A percentile compares a stretch with the other conserved stretches of the same genome.
Conservation (phyloP, 2,888 invertebrate genomes). For the Hermaeophaga mercurialis region DNA sequence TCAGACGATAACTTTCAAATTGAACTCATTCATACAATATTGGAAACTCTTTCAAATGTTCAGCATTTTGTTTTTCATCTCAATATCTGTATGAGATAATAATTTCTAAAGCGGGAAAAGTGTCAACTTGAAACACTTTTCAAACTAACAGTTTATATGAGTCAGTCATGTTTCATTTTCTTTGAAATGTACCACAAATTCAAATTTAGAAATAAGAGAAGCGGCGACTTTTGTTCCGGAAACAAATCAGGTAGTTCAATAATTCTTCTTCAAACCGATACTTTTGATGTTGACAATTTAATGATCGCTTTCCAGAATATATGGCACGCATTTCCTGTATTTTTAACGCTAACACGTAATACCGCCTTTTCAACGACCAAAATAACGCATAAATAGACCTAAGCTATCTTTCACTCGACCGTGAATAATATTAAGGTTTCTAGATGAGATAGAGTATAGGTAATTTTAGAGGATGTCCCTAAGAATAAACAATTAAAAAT, state of each 20-base stretch:
- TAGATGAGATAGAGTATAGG: neutral
- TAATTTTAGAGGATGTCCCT: neutral
- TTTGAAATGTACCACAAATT: neutral
- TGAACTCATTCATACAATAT: too few relatives aligned
- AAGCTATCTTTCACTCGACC: constrained; percentile 24
- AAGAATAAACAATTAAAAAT: too few relatives aligned
- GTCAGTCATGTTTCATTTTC: neutral
- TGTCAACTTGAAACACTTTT: too few relatives aligned
- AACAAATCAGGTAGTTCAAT: constrained; percentile 30
- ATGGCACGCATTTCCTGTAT: constrained; percentile 35
- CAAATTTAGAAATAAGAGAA: constrained; percentile 24
- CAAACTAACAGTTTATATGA: too few relatives aligned
- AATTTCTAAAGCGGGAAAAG: too few relatives aligned
- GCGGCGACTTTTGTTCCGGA: constrained; percentile 29
- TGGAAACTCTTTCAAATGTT: too few relatives aligned
- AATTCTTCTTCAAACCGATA: constrained; percentile 29
- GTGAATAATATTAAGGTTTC: constrained; percentile 20
- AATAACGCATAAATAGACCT: constrained; percentile 20
- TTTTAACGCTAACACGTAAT: constrained; percentile 24
- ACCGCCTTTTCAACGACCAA: constrained; percentile 12
- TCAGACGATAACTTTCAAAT: too few relatives aligned
- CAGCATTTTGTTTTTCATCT: too few relatives aligned
- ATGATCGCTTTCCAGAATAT: constrained; percentile 33
- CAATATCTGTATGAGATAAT: too few relatives aligned
- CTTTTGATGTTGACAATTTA: constrained; percentile 42